Percentiles rank a stretch among this genome's conserved stretches.
Evolutionary conservation across 2,888 invertebrate species (phyloP).

Genomic region (Drosophila neonasuta): DNA sequence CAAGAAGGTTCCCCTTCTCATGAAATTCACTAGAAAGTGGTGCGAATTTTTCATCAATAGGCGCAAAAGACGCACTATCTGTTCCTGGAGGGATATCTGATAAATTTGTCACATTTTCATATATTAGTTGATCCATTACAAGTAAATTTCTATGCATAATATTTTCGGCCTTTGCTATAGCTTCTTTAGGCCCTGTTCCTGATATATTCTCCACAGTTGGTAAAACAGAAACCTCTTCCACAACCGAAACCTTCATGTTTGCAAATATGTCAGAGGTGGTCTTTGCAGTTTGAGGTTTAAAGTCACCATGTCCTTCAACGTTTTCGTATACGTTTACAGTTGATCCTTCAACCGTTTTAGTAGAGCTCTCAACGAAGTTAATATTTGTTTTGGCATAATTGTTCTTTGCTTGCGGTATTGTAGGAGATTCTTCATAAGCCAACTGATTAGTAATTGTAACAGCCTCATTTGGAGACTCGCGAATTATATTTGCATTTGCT

Average conservation of each 20-base stretch:
- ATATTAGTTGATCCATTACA: conserved; percentile 58
- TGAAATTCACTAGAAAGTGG: conserved; percentile 54
- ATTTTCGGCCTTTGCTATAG: conserved; percentile 27
- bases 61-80: conserved; percentile 49
- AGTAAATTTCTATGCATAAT: conserved; percentile 50
- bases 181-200: conserved; percentile 16
- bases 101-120: conserved; percentile 58
- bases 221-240: conserved; percentile 64
- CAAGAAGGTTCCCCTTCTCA: conserved; percentile 49
- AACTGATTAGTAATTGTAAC: conserved; percentile 58
- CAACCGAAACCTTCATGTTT: conserved; percentile 67
- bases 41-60: conserved; percentile 23
- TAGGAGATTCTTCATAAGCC: conserved; percentile 63
- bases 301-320: conserved; percentile 60
- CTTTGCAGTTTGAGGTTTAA: conserved; percentile 48
- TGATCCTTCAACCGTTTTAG: conserved; percentile 53
- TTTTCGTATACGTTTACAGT: conserved; percentile 68
- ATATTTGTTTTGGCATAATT: conserved; percentile 6
- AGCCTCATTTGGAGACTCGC: conserved; percentile 53
- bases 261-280: conserved; percentile 37
- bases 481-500: conserved; percentile 50
- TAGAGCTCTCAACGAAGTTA: conserved; percentile 32
- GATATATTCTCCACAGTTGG: conserved; percentile 50
- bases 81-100: conserved; percentile 16
- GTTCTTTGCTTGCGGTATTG: neutral